These are phyloP conservation scores for Sinonovacula constricta DNA, from an alignment of 1,140 invertebrate species.

Conservation along the genomic window DNA sequence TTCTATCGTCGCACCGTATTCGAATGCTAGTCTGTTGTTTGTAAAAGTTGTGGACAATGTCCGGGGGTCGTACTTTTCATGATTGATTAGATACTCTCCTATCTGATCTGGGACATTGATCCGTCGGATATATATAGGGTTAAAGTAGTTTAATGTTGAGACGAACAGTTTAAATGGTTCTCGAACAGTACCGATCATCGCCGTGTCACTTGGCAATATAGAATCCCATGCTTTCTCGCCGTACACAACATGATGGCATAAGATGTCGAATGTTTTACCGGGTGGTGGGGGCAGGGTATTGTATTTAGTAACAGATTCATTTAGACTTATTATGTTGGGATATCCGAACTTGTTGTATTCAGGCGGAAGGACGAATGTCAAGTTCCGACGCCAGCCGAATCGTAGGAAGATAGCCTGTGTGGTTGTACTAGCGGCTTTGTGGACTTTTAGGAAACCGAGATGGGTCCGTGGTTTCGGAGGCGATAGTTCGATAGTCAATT, in stretches of 20 bases:
- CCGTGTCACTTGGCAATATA: slow-evolving; percentile 31
- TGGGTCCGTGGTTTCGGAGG: too few relatives aligned
- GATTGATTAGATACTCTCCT: slow-evolving; percentile 12
- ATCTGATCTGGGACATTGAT: slow-evolving; percentile 14
- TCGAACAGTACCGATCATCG: slow-evolving; percentile 42
- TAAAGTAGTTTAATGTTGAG: slow-evolving; percentile 49
- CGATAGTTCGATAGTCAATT: too few relatives aligned
- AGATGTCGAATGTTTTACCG: slow-evolving; percentile 49
- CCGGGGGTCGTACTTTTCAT: not conserved
- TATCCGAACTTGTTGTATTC: slow-evolving; percentile 41
- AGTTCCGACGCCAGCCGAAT: slow-evolving; percentile 41
- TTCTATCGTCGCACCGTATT: slow-evolving; percentile 44
- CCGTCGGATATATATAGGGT: not conserved
- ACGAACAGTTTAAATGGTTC: slow-evolving; percentile 44
- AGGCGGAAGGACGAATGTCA: slow-evolving; percentile 47
- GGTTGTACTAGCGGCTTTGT: slow-evolving; percentile 58
- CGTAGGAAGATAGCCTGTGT: slow-evolving; percentile 53
- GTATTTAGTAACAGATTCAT: slow-evolving; percentile 23
- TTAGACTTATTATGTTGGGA: slow-evolving; percentile 39
- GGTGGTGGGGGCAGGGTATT: slow-evolving; percentile 38
- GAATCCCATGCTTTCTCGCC: slow-evolving; percentile 27
- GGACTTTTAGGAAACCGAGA: slow-evolving; percentile 55
- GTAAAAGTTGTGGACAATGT: slow-evolving; percentile 16
- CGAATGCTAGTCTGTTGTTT: slow-evolving; percentile 50
- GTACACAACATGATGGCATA: slow-evolving; percentile 49